Base-by-base conservation (phyloP, 2,888 invertebrate species). In the Tipula lateralis region DNA sequence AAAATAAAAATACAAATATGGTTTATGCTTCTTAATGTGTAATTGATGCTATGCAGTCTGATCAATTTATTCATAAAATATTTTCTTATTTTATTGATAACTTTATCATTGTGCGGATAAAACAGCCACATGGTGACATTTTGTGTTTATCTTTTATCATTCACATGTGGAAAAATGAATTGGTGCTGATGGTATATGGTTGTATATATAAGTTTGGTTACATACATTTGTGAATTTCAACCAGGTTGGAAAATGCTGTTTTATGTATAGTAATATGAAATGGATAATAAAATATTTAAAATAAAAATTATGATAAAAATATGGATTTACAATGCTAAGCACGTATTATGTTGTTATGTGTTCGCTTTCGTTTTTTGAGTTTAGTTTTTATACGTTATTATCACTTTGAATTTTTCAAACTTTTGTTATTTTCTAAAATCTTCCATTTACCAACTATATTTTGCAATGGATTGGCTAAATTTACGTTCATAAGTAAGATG, bases 11-110 rank as follows among this genome's bases (percentile, higher is more conserved):
- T n/a, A n/a, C n/a, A n/a, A n/a, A 66, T 24, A 24, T 66, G 19
- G 19, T 66, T 66, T 24, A 66, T 66, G 66, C 24, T 12, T 66
- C 19, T 66, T 66, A 66, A 66, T 24, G 9, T 66, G 66, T 66
- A 66, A 66, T 66, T 66, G 66, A 66, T 66, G 66, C 66, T 66
- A 24, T 66, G 66, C 66, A 66, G 66, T 66, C 66, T 24, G 66
- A 24, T 66, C 66, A 19, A 24, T 66, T 66, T 66, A 66, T 66
- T 66, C 24, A 66, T 66, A 24, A 24, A 24, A 24, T n/a, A 44
- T 44, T 44, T 44, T n/a, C n/a, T 39, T 39, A 39, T 44, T 44
- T n/a, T n/a, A n/a, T 44, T 44, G n/a, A 4, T 0, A 32, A 39
- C 12, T 7, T 32, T 32, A 32, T 44, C 39, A 44, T 50, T 50